A percentile compares a stretch with the other conserved stretches of the same genome.
Evolutionary conservation across 2,113 vertebrate genomes (phyloP).

Genomic region (Laticauda colubrina): DNA sequence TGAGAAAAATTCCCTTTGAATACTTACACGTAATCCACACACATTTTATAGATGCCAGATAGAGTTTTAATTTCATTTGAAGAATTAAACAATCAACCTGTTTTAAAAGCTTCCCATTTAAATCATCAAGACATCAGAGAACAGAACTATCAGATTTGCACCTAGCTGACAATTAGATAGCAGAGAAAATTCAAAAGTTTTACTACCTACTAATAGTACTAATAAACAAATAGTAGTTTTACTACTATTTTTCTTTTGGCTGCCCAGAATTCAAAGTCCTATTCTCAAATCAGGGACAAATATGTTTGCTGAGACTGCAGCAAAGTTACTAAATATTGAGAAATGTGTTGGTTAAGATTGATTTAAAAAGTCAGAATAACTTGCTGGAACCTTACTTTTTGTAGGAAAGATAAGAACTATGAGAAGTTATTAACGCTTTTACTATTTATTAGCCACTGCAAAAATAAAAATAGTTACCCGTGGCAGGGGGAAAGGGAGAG

Average conservation of each 20-base stretch:
- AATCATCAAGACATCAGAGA: not conserved
- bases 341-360: not conserved
- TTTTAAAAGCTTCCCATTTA: not conserved
- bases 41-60: not conserved
- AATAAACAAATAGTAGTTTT: no score
- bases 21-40: not conserved
- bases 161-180: not conserved
- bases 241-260: not conserved
- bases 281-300: not conserved
- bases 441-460: not conserved
- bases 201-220: not conserved
- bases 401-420: conserved; percentile 9
- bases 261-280: not conserved
- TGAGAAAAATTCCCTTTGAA: not conserved
- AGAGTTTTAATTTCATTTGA: not conserved
- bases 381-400: not conserved
- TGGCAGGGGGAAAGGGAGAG: not conserved
- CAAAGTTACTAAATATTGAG: not conserved
- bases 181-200: not conserved
- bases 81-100: not conserved
- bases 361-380: not conserved
- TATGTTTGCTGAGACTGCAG: not conserved
- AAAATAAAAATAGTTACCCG: not conserved
- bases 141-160: not conserved
- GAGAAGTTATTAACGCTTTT: not conserved